Evolutionary conservation across 2,113 vertebrate genomes (phyloP).

Genomic region (Thunnus thynnus): DNA sequence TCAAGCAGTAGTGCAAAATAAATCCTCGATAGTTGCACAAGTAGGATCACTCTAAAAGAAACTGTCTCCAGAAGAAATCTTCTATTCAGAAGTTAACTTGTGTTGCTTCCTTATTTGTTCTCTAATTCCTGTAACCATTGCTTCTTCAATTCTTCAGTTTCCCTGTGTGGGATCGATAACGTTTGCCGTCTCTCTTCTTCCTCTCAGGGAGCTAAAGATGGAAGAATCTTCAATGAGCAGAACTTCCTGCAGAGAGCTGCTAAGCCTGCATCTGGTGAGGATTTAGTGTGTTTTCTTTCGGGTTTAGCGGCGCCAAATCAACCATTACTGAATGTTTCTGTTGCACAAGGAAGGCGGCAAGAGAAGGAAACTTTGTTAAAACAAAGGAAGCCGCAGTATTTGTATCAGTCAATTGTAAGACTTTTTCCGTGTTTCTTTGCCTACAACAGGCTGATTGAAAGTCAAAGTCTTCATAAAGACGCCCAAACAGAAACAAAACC

Average conservation of each 20-base stretch:
- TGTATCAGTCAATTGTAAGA: not conserved
- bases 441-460: too few relatives aligned
- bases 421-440: too few relatives aligned
- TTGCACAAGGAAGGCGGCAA: not conserved
- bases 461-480: too few relatives aligned
- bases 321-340: not conserved
- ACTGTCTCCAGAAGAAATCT: too few relatives aligned
- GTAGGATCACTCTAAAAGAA: too few relatives aligned
- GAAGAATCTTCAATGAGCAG: constrained; percentile 94
- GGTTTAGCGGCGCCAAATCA: not conserved
- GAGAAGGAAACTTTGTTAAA: not conserved
- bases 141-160: not conserved
- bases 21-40: too few relatives aligned
- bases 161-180: not conserved
- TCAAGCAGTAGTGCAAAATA: too few relatives aligned
- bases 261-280: constrained; percentile 85
- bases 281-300: not conserved
- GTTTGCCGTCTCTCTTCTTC: not conserved
- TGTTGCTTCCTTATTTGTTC: not conserved
- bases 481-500: too few relatives aligned
- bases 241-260: constrained; percentile 94
- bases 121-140: not conserved
- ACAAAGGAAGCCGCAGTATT: not conserved
- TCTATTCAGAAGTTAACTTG: too few relatives aligned
- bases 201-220: constrained; percentile 91